These are phyloP conservation scores for Coluber constrictor DNA, from an alignment of 2,797 vertebrate species.

Conservation along the genomic window DNA sequence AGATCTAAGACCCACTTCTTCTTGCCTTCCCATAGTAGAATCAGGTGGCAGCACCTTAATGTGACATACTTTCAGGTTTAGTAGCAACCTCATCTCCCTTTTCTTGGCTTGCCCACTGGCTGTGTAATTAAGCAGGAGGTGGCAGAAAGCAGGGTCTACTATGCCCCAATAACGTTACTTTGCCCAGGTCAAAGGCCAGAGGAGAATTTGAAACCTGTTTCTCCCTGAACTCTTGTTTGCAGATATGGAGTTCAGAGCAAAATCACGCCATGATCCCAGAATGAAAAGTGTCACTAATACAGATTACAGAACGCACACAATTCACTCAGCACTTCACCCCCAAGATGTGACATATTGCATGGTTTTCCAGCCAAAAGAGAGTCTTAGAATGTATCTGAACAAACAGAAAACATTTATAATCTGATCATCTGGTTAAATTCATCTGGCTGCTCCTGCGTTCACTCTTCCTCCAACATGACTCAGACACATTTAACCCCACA, in stretches of 20 bases:
- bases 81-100: background rate
- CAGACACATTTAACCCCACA: background rate
- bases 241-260: background rate
- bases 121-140: conserved; percentile 7
- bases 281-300: background rate
- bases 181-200: background rate
- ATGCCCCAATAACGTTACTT: conserved; percentile 1
- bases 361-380: background rate
- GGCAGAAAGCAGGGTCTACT: background rate
- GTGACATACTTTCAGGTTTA: conserved; percentile 19
- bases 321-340: background rate
- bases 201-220: conserved; percentile 14
- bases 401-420: background rate
- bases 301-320: background rate
- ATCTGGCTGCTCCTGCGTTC: background rate
- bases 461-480: background rate
- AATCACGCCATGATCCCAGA: background rate
- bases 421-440: background rate
- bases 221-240: background rate
- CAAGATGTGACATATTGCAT: background rate
- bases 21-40: conserved; percentile 24
- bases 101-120: background rate
- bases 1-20: conserved; percentile 20
- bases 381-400: background rate
- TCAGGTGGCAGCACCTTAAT: conserved; percentile 13